These are phyloP conservation scores for Anthoscopus minutus DNA, from an alignment of 2,113 vertebrate genomes.

Conservation along the genomic window DNA sequence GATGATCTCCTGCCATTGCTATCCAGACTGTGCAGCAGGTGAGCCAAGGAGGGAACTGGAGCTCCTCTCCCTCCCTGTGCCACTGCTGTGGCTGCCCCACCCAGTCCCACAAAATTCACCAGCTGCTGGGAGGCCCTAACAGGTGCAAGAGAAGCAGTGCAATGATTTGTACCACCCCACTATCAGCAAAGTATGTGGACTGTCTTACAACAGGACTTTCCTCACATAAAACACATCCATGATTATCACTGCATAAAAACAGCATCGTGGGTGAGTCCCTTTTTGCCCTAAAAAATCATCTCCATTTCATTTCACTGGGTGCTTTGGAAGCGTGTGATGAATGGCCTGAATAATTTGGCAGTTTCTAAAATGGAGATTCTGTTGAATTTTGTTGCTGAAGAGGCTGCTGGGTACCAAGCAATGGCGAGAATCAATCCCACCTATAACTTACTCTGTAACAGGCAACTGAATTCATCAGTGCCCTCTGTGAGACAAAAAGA, in stretches of 20 bases:
- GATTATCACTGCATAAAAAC: background rate
- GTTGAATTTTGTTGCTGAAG: too few relatives aligned
- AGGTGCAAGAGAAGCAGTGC: background rate
- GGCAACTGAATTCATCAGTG: background rate
- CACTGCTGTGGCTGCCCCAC: background rate
- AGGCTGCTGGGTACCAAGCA: background rate
- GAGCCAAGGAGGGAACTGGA: background rate
- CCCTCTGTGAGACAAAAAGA: background rate
- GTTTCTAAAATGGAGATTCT: background rate
- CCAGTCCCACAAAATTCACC: background rate
- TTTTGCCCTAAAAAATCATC: constrained; percentile 60
- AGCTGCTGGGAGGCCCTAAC: accelerated
- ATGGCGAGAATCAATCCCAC: background rate
- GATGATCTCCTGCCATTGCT: background rate
- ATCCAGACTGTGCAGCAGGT: background rate
- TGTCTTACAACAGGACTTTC: background rate
- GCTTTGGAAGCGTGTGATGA: background rate
- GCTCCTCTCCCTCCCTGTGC: background rate
- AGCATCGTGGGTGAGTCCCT: constrained; percentile 11
- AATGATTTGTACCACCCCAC: background rate
- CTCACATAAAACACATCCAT: background rate
- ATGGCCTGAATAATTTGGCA: background rate
- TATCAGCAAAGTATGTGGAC: background rate
- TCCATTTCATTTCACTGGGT: constrained; percentile 37
- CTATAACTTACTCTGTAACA: background rate